These are phyloP conservation scores for Zelostemma sp. DNA, from an alignment of 1,140 invertebrate species.

Conservation along the genomic window DNA sequence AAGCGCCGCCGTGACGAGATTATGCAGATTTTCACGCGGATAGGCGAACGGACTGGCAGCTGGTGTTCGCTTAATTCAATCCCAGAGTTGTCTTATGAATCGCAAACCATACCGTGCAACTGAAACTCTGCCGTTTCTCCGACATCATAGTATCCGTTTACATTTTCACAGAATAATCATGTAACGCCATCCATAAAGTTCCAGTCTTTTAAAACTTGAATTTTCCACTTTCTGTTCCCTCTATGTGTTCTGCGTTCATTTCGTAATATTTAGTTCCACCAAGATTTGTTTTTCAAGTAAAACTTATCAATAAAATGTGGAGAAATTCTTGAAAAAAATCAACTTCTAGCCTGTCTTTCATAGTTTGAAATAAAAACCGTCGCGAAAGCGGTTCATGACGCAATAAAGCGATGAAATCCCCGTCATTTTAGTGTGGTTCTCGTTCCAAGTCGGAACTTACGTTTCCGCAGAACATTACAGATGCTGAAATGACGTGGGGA, in stretches of 20 bases:
- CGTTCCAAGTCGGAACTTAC: conserved; percentile 37
- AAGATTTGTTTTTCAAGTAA: too few relatives aligned
- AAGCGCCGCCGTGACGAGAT: conserved; percentile 68
- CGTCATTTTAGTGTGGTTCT: conserved; percentile 31
- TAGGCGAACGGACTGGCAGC: conserved; percentile 60
- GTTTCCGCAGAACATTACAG: conserved; percentile 40
- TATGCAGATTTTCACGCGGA: conserved; percentile 65
- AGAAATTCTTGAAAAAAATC: too few relatives aligned
- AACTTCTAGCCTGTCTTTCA: too few relatives aligned
- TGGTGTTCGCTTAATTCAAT: conserved; percentile 68
- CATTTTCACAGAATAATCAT: conserved; percentile 51
- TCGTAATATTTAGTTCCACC: too few relatives aligned
- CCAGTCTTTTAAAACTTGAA: conserved; percentile 26
- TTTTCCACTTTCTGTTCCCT: too few relatives aligned
- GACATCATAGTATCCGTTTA: conserved; percentile 31
- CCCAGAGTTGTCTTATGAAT: conserved; percentile 69
- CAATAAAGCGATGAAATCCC: conserved; percentile 41
- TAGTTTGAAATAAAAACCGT: too few relatives aligned
- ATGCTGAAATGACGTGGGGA: conserved; percentile 27
- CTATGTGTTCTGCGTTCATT: too few relatives aligned
- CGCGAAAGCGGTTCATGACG: too few relatives aligned
- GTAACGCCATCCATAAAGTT: conserved; percentile 44
- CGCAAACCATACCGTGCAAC: conserved; percentile 64
- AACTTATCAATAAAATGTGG: too few relatives aligned
- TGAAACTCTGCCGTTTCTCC: conserved; percentile 50